Evolutionary conservation across 2,888 invertebrate genomes (phyloP), one percentile per base, ranked within the genome.

Genomic region (Agonopterix heracliana): DNA sequence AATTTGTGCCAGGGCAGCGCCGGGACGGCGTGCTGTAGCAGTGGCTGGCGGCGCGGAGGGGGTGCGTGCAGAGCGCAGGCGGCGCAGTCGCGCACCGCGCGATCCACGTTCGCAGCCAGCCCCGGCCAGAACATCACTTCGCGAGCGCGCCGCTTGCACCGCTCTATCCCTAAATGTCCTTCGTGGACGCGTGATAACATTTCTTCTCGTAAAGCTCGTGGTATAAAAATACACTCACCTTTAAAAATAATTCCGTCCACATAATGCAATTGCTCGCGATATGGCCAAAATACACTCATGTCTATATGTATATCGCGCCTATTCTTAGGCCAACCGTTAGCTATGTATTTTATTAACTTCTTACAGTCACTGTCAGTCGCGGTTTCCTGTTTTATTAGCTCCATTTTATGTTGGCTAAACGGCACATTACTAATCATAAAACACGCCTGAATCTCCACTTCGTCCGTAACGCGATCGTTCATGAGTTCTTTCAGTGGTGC

Each of bases 91-190:
- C 52, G 50, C 34, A 51, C 55, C 7, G 26, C 34, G 4, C 48
- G 46, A 41, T 59, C 55, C 9, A 57, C 49, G 12, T 56, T 54
- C 1, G 26, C 41, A 1, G 51, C 17, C 17, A 58, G 47, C 10
- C 54, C 54, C 0, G 47, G 47, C 57, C 57, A 58, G 38, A 51
- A 60, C 52, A 58, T 52, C 1, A 57, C 54, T 8, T 57, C 48
- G 1, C 56, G 50, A 17, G 59, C 56, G 35, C 54, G 54, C 1
- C n/a, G n/a, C n/a, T n/a, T n/a, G n/a, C n/a, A n/a, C n/a, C n/a
- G n/a, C n/a, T n/a, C n/a, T n/a, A n/a, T 51, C 44, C 42, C 45
- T 46, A 26, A n/a, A 34, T 46, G 45, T 41, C 46, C 46, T 34
- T 53, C 50, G 38, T 49, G 44, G 12, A 45, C 12, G 26, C 41